Base-by-base conservation (phyloP, 2,113 vertebrate genomes). In the Thamnaconus septentrionalis region DNA sequence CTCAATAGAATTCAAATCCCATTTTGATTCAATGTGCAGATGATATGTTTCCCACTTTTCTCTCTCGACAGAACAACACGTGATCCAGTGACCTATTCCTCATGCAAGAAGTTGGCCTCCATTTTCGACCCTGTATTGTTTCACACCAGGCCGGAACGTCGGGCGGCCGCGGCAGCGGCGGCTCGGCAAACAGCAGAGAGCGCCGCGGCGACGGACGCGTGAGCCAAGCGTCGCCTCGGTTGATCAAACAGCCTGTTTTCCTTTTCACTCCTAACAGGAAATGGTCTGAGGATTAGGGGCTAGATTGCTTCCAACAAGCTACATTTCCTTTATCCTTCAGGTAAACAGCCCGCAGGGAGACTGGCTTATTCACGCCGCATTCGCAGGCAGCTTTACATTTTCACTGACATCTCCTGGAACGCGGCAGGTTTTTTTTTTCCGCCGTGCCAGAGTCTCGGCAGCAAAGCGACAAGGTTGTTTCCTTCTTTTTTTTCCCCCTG, bases 311-410 rank as follows among this genome's bases (percentile, higher is more conserved):
- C 64, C 49, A 58, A 43, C 63, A 52, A 59, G 61, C 65, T 44
- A 11, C 66, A 51, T 5, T 42, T 70, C 45, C 56, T 75, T 73
- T 41, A 78, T 80, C 61, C 69, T 39, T 5, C 58, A 76, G 66
- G 64, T 81, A 73, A 82, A 78, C 73, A 69, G 55, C 56, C 67
- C 41, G 71, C 64, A 8, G 41, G 53, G 41, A 61, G 64, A 0
- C n/a, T 0, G 18, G 49, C 31, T 64, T 53, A 59, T 56, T 64
- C 68, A 7, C 18, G 0, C 62, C 40, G 54, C 55, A 59, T 50
- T 50, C 71, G 59, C 3, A 43, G 18, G 59, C 58, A 4, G 53
- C 41, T 0, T 51, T 72, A 83, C 77, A 64, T 66, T 69, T 73
- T 41, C 55, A 52, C 4, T 48, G 57, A 52, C 57, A 8, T 42